Evolutionary conservation across 2,888 invertebrate genomes (phyloP), one percentile per base, ranked within the genome.

Genomic region (Eutolmus rufibarbis): DNA sequence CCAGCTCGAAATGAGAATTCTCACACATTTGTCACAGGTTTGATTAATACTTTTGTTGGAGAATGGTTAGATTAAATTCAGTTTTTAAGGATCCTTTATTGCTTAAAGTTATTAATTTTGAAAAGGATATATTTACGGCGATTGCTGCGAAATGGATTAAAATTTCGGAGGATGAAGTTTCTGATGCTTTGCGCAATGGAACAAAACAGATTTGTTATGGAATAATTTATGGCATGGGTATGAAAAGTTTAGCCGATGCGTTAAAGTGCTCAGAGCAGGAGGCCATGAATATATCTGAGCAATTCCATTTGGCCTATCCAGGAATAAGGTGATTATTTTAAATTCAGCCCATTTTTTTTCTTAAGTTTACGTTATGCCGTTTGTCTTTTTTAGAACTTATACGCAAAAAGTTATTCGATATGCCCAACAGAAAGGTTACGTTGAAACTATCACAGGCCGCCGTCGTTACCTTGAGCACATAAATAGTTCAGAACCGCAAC

Each of bases 181-280:
- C 96, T 57, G 95, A 96, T 87, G 94, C 95, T 87, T 94, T 97
- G 90, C 94, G 99, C 77, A 97, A 98, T 90, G 96, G 96, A 90
- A 96, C 98, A 5, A 98, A 98, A 92, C 96, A 98, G 93, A 95
- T 99, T 43, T 98, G 98, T 91, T 99, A 99, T 92, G 99, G 98
- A 7, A 97, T 99, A 90, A 96, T 99, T 87, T 99, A 99, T 92
- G 99, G 99, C 8, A 99, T 99, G 96, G 98, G 99, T 2, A 94
- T 95, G 88, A 96, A 95, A 90, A 94, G 97, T 0, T 93, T 99
- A 43, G 95, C 96, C 0, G 96, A 97, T 88, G 95, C 96, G 89
- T 93, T 99, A 51, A 95, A 95, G 87, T 95, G 98, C 12, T 94
- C 94, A 0, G 97, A 97, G 92, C 93, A 95, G 78, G 96, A 97